Percentiles rank a stretch among this genome's conserved stretches.
phyloP scores from a whole-genome alignment of 2,113 vertebrate species.

The Engystomops pustulosus region DNA sequence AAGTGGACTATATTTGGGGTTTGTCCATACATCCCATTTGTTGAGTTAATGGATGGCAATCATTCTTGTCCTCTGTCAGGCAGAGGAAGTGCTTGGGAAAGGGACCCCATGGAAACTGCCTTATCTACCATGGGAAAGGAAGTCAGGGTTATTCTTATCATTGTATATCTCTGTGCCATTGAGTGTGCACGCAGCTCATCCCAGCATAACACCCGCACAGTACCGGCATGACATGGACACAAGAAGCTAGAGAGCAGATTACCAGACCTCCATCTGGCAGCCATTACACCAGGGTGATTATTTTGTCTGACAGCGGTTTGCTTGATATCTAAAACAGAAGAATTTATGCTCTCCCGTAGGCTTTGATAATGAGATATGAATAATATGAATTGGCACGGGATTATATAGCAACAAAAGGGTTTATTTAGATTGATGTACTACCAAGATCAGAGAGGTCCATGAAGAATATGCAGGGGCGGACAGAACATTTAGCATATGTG shows the following conservation, averaged over 20 bases:
- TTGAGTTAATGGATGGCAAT: constrained; percentile 46
- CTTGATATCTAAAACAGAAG: constrained; percentile 17
- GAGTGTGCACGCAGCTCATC: constrained; percentile 21
- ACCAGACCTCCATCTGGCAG: constrained; percentile 28
- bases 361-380: constrained; percentile 44
- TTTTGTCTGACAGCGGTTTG: constrained; percentile 28
- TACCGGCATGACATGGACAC: background rate
- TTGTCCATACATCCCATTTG: constrained; percentile 31
- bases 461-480: background rate
- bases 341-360: constrained; percentile 24
- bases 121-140: constrained; percentile 85
- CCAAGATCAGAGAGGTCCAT: background rate
- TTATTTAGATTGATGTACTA: constrained; percentile 7
- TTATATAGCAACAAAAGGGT: constrained; percentile 23
- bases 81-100: constrained; percentile 76
- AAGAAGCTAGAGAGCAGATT: constrained; percentile 19
- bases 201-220: background rate
- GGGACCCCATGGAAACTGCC: constrained; percentile 82
- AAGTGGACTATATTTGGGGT: constrained; percentile 15
- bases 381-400: constrained; percentile 43
- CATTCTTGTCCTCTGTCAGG: constrained; percentile 59
- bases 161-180: constrained; percentile 25
- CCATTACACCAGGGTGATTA: constrained; percentile 38
- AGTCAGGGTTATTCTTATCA: constrained; percentile 68
- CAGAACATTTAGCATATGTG: background rate